phyloP scores from a whole-genome alignment of 2,797 vertebrate genomes.

The Accipiter superciliosus region DNA sequence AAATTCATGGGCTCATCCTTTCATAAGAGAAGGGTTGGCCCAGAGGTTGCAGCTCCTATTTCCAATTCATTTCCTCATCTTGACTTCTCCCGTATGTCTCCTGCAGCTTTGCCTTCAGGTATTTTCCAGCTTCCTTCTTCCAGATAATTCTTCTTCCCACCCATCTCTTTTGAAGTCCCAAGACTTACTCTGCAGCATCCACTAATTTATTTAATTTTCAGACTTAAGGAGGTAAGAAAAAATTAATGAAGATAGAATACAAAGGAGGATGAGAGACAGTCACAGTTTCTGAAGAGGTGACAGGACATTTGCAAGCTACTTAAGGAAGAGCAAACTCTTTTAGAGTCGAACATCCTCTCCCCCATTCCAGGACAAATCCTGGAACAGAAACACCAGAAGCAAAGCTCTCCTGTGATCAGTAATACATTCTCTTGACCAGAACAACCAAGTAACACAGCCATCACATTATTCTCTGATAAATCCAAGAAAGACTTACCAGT shows the following conservation, averaged over 20 bases:
- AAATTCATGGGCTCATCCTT: not conserved
- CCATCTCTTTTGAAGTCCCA: slow-evolving; percentile 18
- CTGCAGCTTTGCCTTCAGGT: not conserved
- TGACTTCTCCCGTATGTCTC: not conserved
- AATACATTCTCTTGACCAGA: not conserved
- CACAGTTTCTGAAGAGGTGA: not conserved
- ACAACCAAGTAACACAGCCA: not conserved
- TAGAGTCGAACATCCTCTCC: not conserved
- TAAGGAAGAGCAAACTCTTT: not conserved
- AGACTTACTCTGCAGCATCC: not conserved
- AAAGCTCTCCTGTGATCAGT: not conserved
- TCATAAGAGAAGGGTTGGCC: not conserved
- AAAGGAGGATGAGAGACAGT: not conserved
- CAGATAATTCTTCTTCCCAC: not conserved
- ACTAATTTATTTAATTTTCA: not conserved
- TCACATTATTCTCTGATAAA: not conserved
- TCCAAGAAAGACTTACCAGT: slow-evolving; percentile 10
- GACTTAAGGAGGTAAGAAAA: not conserved
- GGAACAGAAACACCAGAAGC: not conserved
- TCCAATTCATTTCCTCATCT: not conserved
- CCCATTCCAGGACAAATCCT: not conserved
- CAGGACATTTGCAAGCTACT: not conserved
- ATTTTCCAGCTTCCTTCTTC: not conserved
- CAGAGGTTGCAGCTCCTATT: not conserved
- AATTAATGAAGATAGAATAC: not conserved